These are phyloP conservation scores for Tamandua tetradactyla DNA, from an alignment of 2,797 vertebrate genomes.

Conservation along the genomic window DNA sequence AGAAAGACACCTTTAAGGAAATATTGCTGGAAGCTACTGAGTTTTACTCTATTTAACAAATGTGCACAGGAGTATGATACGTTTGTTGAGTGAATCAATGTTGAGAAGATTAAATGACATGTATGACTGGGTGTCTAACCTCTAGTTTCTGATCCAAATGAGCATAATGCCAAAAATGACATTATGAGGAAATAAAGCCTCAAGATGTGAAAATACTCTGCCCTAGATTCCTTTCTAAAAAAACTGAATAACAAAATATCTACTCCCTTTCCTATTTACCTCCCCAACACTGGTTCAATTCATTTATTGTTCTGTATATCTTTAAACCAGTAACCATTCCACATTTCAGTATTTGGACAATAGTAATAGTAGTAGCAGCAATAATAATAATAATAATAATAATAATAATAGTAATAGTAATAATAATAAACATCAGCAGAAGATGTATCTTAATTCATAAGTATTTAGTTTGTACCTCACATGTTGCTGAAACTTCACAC, in stretches of 20 bases:
- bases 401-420: neutral
- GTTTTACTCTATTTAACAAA: constrained; percentile 60
- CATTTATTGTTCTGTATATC: neutral
- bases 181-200: neutral
- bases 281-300: neutral
- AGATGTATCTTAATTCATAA: neutral
- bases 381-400: neutral
- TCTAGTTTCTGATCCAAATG: constrained; percentile 6
- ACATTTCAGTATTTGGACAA: neutral
- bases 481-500: neutral
- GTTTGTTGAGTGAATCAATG: constrained; percentile 58
- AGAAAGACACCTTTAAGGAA: constrained; percentile 58
- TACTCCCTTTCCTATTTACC: neutral
- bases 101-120: constrained; percentile 55
- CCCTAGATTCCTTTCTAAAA: neutral
- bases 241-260: neutral
- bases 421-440: neutral
- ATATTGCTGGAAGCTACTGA: constrained; percentile 10
- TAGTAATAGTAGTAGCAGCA: neutral
- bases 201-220: neutral
- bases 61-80: neutral
- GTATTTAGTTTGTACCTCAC: neutral
- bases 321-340: neutral
- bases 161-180: neutral
- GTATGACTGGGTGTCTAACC: neutral